phyloP scores from a whole-genome alignment of 1,140 invertebrate species.

The Octopus sinensis region DNA sequence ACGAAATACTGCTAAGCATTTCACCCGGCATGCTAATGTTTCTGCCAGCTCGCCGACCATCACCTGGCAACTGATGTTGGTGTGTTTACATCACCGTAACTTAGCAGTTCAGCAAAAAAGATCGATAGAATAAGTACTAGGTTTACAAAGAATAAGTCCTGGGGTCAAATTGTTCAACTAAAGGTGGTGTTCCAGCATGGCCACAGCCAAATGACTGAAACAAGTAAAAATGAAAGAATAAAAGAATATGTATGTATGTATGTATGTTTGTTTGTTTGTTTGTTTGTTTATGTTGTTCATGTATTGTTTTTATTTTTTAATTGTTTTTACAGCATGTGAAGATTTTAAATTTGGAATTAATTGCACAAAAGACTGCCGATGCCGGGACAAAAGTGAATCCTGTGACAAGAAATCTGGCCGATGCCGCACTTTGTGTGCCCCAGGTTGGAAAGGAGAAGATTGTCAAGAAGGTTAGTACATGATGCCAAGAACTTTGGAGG shows the following conservation, averaged over 20 bases:
- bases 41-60: too few relatives aligned
- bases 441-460: conserved; percentile 7
- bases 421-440: not conserved
- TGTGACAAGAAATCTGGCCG: conserved; percentile 10
- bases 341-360: not conserved
- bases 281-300: not conserved
- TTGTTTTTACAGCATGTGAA: conserved; percentile 8
- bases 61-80: too few relatives aligned
- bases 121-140: not conserved
- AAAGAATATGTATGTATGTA: not conserved
- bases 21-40: too few relatives aligned
- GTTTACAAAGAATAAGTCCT: too few relatives aligned
- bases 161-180: not conserved
- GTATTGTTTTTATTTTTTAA: not conserved
- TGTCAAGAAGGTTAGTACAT: not conserved
- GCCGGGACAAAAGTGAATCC: not conserved
- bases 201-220: too few relatives aligned
- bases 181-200: not conserved
- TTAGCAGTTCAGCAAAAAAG: too few relatives aligned
- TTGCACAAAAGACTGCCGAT: not conserved
- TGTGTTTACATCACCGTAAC: too few relatives aligned
- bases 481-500: too few relatives aligned
- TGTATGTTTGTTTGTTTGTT: too few relatives aligned
- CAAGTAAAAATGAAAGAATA: not conserved
- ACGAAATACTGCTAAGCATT: too few relatives aligned